phyloP scores from a whole-genome alignment of 2,797 vertebrate species.

The Chloroceryle inda region DNA sequence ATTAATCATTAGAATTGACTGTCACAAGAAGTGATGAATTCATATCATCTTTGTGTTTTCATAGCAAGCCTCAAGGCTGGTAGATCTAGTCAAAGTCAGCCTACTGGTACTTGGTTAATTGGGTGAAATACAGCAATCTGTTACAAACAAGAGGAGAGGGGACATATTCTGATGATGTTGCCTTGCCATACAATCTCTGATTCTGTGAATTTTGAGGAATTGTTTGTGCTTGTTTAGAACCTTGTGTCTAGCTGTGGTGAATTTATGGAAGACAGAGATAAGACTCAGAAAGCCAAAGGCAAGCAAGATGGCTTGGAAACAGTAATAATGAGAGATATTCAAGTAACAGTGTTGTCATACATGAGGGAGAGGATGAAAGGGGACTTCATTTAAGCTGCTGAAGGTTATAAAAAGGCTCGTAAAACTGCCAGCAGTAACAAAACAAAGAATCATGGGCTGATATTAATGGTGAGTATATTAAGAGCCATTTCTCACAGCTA shows the following conservation, averaged over 20 bases:
- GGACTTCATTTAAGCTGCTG: conserved; percentile 5
- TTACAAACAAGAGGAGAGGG: background rate
- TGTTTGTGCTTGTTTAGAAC: background rate
- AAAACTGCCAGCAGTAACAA: background rate
- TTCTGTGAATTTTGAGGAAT: background rate
- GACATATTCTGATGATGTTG: background rate
- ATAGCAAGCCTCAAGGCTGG: background rate
- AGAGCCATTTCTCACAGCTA: background rate
- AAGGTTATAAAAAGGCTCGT: conserved; percentile 34
- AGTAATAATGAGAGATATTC: background rate
- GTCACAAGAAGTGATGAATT: background rate
- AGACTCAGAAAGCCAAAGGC: background rate
- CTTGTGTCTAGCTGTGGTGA: background rate
- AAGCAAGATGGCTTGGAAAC: conserved; percentile 13
- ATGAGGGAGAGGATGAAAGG: background rate
- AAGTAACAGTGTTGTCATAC: background rate
- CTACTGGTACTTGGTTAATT: conserved; percentile 14
- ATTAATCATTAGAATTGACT: conserved; percentile 23
- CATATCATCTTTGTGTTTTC: background rate
- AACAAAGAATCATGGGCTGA: background rate
- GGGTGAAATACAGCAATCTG: background rate
- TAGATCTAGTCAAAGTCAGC: background rate
- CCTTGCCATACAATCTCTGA: background rate
- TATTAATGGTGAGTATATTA: background rate
- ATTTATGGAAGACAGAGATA: background rate